Evolutionary conservation across 2,888 invertebrate species (phyloP).

Genomic region (Pristionchus entomophagus): DNA sequence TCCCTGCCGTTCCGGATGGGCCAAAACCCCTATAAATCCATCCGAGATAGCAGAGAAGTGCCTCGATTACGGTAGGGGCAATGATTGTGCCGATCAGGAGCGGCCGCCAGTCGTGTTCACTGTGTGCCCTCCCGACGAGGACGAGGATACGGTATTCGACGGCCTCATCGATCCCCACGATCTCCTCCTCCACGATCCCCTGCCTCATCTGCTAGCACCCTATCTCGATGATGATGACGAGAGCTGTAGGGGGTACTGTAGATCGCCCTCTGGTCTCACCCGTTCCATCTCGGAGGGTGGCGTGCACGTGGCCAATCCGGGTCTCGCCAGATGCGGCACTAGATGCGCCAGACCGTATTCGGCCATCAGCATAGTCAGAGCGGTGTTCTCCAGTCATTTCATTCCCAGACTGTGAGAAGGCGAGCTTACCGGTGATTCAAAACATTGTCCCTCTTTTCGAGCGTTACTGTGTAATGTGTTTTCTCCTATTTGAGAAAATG

Average conservation of each 20-base stretch:
- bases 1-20: no score
- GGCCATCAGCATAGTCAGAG: neutral
- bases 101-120: no score
- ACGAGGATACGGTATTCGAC: neutral
- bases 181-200: neutral
- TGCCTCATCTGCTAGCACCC: neutral
- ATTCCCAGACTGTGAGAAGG: neutral
- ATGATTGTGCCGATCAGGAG: neutral
- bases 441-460: no score
- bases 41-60: no score
- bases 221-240: neutral
- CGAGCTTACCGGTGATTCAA: no score
- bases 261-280: neutral
- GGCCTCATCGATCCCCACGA: neutral
- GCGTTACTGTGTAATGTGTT: no score
- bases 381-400: neutral
- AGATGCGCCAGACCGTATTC: neutral
- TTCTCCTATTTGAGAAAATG: no score
- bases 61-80: no score
- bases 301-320: neutral
- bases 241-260: neutral
- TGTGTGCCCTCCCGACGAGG: neutral
- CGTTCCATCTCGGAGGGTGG: neutral
- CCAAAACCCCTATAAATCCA: no score
- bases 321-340: neutral